Percentiles rank a stretch among this genome's conserved stretches.
These are phyloP conservation scores for Leptinotarsa haldemani DNA, from an alignment of 2,888 invertebrate species.

Conservation along the genomic window DNA sequence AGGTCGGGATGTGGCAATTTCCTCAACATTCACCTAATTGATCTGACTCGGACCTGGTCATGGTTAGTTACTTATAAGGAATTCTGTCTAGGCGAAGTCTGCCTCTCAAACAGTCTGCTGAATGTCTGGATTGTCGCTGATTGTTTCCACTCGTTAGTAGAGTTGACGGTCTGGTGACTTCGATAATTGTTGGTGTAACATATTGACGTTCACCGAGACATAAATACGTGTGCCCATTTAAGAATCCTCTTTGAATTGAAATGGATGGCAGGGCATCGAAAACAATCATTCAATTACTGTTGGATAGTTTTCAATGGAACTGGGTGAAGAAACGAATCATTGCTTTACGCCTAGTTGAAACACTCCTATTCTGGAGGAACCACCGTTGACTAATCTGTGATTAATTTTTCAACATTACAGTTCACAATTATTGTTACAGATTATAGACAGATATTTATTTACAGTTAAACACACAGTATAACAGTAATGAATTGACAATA, in stretches of 20 bases:
- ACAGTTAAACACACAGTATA: too few relatives aligned
- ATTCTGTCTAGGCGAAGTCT: conserved; percentile 46
- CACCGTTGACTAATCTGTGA: too few relatives aligned
- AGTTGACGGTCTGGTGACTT: conserved; percentile 11
- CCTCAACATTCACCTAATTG: conserved; percentile 26
- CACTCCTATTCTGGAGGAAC: not conserved
- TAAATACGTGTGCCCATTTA: not conserved
- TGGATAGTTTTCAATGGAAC: too few relatives aligned
- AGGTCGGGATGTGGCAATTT: conserved; percentile 26
- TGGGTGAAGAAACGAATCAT: not conserved
- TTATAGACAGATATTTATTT: too few relatives aligned
- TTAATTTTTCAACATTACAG: too few relatives aligned
- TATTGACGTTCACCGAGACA: conserved; percentile 3
- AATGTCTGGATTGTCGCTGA: conserved; percentile 31
- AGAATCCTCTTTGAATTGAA: not conserved
- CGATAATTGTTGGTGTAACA: conserved; percentile 6
- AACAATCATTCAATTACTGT: not conserved
- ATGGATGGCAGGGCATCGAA: not conserved
- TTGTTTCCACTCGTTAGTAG: conserved; percentile 17
- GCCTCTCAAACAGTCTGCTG: conserved; percentile 36
- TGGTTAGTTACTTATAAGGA: conserved; percentile 43
- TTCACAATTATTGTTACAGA: too few relatives aligned
- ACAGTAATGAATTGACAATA: too few relatives aligned
- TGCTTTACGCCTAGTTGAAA: not conserved
- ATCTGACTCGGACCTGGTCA: conserved; percentile 34